phyloP scores from a whole-genome alignment of 1,140 invertebrate genomes.

The Neodiprion pinetum region DNA sequence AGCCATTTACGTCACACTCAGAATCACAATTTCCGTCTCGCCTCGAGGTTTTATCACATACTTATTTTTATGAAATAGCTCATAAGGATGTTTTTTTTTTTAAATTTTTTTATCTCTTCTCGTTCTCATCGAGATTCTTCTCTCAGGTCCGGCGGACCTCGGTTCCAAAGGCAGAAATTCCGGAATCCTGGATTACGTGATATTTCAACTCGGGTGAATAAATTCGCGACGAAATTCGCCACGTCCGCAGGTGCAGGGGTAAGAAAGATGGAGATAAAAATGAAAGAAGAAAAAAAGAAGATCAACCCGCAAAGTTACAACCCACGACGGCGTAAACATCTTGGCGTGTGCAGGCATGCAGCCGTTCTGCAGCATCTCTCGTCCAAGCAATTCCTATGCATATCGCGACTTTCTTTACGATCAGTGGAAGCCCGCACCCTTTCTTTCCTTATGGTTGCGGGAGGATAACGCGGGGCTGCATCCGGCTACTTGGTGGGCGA shows the following conservation, averaged over 20 bases:
- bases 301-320: conserved; percentile 43
- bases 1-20: not conserved
- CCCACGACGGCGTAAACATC: conserved; percentile 22
- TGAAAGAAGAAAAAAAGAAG: too few relatives aligned
- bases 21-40: not conserved
- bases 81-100: not conserved
- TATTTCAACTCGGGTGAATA: conserved; percentile 31
- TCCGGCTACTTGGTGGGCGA: too few relatives aligned
- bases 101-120: not conserved
- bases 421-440: conserved; percentile 36
- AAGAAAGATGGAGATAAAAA: too few relatives aligned
- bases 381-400: conserved; percentile 47
- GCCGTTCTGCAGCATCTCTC: not conserved
- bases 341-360: conserved; percentile 36
- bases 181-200: conserved; percentile 45
- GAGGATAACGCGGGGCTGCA: not conserved
- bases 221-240: conserved; percentile 41
- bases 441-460: conserved; percentile 31
- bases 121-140: too few relatives aligned
- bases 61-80: not conserved
- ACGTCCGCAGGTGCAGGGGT: too few relatives aligned
- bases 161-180: conserved; percentile 20
- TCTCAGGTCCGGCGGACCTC: not conserved
- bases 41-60: not conserved
- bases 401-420: conserved; percentile 52